A percentile compares a stretch with the other conserved stretches of the same genome.
These are phyloP conservation scores for Aphidoletes aphidimyza DNA, from an alignment of 2,888 invertebrate genomes.

Conservation along the genomic window DNA sequence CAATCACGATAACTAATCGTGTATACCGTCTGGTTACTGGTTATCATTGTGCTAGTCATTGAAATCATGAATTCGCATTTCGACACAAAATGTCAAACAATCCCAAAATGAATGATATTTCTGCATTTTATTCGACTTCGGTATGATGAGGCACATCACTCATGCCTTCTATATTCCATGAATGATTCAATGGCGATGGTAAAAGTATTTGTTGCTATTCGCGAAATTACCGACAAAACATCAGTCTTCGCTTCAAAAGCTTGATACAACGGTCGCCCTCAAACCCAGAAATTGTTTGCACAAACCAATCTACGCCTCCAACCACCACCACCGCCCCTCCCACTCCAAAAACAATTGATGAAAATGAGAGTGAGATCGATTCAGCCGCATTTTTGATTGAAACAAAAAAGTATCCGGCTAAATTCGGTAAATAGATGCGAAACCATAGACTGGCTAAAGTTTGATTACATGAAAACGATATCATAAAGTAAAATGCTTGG, in stretches of 20 bases:
- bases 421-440: slow-evolving; percentile 1
- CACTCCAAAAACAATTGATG: not conserved
- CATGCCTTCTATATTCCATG: not conserved
- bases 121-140: no score
- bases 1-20: not conserved
- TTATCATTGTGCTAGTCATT: not conserved
- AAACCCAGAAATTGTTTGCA: no score
- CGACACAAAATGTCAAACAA: not conserved
- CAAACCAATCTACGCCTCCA: no score
- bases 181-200: not conserved
- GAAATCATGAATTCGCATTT: not conserved
- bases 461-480: slow-evolving; percentile 26
- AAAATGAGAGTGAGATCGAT: no score
- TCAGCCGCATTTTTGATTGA: not conserved
- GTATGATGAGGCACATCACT: not conserved
- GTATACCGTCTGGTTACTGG: not conserved
- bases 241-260: no score
- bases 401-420: slow-evolving; percentile 1
- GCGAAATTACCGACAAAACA: not conserved
- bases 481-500: slow-evolving; percentile 14
- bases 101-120: not conserved
- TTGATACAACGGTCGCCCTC: no score
- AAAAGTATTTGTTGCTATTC: not conserved
- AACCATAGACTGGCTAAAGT: slow-evolving; percentile 19
- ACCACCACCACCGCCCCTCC: not conserved